phyloP scores from a whole-genome alignment of 2,113 vertebrate species.

The Cololabis saira region DNA sequence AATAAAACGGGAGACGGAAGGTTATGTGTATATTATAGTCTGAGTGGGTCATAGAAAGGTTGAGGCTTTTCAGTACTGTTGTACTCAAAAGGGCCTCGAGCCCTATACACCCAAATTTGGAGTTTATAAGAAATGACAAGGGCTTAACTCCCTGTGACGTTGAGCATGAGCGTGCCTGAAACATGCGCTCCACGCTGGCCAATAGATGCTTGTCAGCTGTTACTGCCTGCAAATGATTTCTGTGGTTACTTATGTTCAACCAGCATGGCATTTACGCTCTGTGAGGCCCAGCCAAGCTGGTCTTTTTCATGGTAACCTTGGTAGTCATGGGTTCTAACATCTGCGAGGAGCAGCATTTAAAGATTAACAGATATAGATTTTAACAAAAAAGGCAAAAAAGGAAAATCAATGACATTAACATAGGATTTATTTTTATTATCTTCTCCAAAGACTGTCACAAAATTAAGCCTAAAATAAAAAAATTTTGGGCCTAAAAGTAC shows the following conservation, averaged over 20 bases:
- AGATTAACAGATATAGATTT: too few species aligned
- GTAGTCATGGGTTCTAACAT: conserved; percentile 21
- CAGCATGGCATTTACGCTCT: conserved; percentile 41
- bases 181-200: conserved; percentile 32
- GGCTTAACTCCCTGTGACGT: conserved; percentile 53
- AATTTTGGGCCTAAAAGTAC: too few species aligned
- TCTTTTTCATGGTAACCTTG: conserved; percentile 20
- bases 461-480: too few species aligned
- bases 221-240: conserved; percentile 64
- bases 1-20: conserved; percentile 50
- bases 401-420: too few species aligned
- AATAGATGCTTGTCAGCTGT: conserved; percentile 70
- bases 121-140: conserved; percentile 66
- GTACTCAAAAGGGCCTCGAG: conserved; percentile 40
- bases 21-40: conserved; percentile 46
- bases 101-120: conserved; percentile 47
- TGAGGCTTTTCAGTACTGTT: conserved; percentile 43
- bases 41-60: conserved; percentile 51
- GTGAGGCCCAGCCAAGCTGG: conserved; percentile 29
- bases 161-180: conserved; percentile 61
- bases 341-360: too few species aligned
- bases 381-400: too few species aligned
- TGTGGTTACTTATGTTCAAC: conserved; percentile 47
- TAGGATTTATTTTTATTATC: too few species aligned
- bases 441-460: too few species aligned